These are phyloP conservation scores for Nipponacmea schrenckii DNA, from an alignment of 2,888 invertebrate genomes.

Conservation along the genomic window DNA sequence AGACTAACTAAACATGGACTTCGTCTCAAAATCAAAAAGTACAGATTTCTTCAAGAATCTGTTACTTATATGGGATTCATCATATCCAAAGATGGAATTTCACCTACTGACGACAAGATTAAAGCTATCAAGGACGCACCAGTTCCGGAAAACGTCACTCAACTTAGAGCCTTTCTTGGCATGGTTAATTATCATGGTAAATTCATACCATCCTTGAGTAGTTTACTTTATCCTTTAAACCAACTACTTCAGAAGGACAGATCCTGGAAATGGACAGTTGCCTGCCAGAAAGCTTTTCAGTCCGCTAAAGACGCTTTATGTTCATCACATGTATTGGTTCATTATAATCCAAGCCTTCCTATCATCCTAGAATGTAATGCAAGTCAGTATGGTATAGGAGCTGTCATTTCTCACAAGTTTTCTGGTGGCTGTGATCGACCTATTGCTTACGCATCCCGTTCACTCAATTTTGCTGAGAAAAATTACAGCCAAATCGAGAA, in stretches of 20 bases:
- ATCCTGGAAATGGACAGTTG: slow-evolving; percentile 9
- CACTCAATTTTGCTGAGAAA: slow-evolving; percentile 22
- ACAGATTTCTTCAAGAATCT: slow-evolving; percentile 11
- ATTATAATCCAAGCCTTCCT: slow-evolving; percentile 13
- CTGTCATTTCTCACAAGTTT: slow-evolving; percentile 18
- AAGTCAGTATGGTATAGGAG: slow-evolving; percentile 19
- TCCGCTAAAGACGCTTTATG: too few relatives aligned
- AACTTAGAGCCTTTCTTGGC: slow-evolving; percentile 11
- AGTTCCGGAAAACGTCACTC: slow-evolving; percentile 11
- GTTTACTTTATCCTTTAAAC: slow-evolving; percentile 13
- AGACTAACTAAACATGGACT: slow-evolving; percentile 12
- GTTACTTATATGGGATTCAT: slow-evolving; percentile 5
- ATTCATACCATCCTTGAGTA: slow-evolving; percentile 10
- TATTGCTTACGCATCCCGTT: slow-evolving; percentile 19
- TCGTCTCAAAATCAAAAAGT: slow-evolving; percentile 16
- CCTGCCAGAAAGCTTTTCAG: slow-evolving; percentile 17
- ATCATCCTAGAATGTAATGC: slow-evolving; percentile 17
- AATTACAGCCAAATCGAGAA: slow-evolving; percentile 64
- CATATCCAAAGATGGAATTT: slow-evolving; percentile 15
- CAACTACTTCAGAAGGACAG: background rate
- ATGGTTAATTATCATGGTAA: slow-evolving; percentile 18
- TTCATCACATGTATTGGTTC: slow-evolving; percentile 13
- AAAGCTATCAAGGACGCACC: slow-evolving; percentile 14
- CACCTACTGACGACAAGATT: slow-evolving; percentile 16
- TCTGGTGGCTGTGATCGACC: slow-evolving; percentile 14